Percentiles rank a stretch among this genome's conserved stretches.
Conservation (phyloP, 2,113 vertebrate species). For the Pomatorhinus ruficollis region DNA sequence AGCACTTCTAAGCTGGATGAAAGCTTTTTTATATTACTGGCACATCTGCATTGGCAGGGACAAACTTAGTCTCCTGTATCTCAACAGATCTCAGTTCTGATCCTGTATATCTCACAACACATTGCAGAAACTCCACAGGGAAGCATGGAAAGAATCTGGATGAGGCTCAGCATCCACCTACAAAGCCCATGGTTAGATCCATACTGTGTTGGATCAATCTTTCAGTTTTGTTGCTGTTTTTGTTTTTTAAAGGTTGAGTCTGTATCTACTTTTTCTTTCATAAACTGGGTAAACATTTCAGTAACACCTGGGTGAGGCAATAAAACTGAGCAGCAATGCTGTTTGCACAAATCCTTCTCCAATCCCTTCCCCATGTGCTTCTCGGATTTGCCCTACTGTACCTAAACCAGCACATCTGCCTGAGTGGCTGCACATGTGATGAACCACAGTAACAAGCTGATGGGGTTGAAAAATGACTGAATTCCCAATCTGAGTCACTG, state of each 20-base stretch:
- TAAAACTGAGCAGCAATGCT: background rate
- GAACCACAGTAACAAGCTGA: background rate
- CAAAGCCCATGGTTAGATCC: background rate
- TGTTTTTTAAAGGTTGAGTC: background rate
- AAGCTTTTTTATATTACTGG: background rate
- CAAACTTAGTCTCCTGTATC: background rate
- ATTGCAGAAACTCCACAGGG: background rate
- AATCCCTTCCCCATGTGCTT: background rate
- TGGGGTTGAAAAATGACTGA: background rate
- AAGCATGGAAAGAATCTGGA: background rate
- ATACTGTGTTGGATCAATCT: background rate
- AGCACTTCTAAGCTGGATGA: background rate
- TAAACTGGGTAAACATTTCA: background rate
- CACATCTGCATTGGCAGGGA: background rate
- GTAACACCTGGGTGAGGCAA: background rate
- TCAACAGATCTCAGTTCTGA: background rate
- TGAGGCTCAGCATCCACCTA: background rate
- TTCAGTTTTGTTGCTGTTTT: background rate
- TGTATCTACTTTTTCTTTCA: background rate
- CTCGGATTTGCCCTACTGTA: background rate
- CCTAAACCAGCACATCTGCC: background rate
- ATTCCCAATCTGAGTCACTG: background rate
- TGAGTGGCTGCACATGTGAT: background rate
- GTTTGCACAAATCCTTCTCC: background rate
- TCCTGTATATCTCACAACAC: background rate